Conservation (phyloP, 2,797 vertebrate species). For the Onychomys leucogaster region DNA sequence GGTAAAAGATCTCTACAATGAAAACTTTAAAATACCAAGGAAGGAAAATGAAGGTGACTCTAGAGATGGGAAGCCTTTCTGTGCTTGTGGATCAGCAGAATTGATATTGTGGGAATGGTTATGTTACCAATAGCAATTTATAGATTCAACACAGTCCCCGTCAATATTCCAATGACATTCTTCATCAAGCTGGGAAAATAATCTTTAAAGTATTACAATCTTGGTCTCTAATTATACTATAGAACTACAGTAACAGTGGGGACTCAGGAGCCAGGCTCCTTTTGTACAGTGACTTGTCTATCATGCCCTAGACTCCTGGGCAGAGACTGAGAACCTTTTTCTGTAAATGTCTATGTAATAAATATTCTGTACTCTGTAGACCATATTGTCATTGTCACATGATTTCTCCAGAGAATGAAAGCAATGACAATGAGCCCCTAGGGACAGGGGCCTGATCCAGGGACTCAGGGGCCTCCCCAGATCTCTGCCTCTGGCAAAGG, state of each 20-base stretch:
- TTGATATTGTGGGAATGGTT: not conserved
- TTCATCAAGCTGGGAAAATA: not conserved
- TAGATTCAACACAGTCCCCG: not conserved
- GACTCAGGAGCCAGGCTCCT: not conserved
- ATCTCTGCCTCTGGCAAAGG: not conserved
- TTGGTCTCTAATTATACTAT: not conserved
- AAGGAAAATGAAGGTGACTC: not conserved
- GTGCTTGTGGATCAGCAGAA: not conserved
- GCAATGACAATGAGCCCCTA: not conserved
- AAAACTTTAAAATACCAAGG: not conserved
- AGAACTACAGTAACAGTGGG: not conserved
- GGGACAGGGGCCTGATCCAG: not conserved
- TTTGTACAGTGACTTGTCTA: not conserved
- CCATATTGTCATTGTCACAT: not conserved
- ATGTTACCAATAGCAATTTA: not conserved
- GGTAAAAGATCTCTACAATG: not conserved
- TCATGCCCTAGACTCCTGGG: not conserved
- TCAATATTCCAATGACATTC: not conserved
- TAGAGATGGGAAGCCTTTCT: not conserved
- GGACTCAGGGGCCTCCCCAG: not conserved
- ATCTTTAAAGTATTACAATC: not conserved
- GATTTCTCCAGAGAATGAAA: not conserved
- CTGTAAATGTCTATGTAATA: not conserved
- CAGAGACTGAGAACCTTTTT: not conserved
- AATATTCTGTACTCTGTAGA: not conserved